These are phyloP conservation scores for Phasianus colchicus DNA, from an alignment of 2,113 vertebrate genomes.

Conservation along the genomic window DNA sequence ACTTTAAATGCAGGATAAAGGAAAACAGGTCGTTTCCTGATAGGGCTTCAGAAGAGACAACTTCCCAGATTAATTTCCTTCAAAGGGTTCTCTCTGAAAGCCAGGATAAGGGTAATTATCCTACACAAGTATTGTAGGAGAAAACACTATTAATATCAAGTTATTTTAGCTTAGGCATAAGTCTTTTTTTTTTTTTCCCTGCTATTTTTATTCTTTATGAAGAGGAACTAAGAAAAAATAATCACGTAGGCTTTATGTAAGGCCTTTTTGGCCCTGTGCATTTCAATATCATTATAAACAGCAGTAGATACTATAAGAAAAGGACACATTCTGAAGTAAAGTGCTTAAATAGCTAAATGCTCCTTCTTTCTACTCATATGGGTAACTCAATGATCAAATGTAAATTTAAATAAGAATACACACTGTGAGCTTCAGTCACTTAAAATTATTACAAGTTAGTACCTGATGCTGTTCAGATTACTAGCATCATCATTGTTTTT, in stretches of 20 bases:
- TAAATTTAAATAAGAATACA: neutral
- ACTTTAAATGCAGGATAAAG: neutral
- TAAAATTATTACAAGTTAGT: neutral
- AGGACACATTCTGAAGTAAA: neutral
- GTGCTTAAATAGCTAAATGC: neutral
- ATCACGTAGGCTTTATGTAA: neutral
- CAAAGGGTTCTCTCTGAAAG: neutral
- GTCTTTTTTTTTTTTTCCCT: neutral
- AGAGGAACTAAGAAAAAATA: neutral
- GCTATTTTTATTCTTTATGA: neutral
- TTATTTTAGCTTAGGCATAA: neutral
- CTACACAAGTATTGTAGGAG: neutral
- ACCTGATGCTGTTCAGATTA: neutral
- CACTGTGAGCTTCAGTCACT: neutral
- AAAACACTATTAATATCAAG: neutral
- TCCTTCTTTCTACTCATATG: neutral
- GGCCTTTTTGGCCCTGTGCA: neutral
- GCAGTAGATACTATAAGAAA: neutral
- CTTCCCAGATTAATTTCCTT: neutral
- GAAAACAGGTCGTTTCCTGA: neutral
- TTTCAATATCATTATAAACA: neutral
- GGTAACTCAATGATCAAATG: neutral
- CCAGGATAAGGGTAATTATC: neutral
- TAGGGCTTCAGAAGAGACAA: neutral
- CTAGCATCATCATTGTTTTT: neutral